Conservation (phyloP, 2,888 invertebrate genomes). For the Drosophila macrospina region DNA sequence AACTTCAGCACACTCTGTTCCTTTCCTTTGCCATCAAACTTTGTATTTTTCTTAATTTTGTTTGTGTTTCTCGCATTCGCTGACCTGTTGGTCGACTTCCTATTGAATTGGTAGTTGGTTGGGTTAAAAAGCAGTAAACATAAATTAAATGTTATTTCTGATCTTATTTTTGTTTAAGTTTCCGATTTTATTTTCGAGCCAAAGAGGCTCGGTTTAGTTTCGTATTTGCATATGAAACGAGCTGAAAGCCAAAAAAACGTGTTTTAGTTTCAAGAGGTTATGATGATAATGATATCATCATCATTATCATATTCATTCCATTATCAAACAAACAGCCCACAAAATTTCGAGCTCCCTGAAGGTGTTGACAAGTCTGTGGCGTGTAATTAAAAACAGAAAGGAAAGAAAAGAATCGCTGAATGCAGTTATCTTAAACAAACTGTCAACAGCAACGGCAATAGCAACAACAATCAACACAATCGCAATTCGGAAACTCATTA, state of each 20-base stretch:
- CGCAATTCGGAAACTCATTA: constrained; percentile 42
- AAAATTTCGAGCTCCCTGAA: constrained; percentile 14
- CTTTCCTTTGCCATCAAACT: not conserved
- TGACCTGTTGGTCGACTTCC: constrained; percentile 66
- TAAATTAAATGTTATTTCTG: constrained; percentile 25
- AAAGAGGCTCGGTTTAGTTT: constrained; percentile 15
- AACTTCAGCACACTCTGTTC: constrained; percentile 12
- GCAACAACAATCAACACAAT: not conserved
- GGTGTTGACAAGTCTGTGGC: constrained; percentile 31
- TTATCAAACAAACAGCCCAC: constrained; percentile 23
- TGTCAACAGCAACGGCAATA: constrained; percentile 11
- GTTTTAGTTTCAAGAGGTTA: constrained; percentile 24
- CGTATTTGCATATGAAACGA: constrained; percentile 29
- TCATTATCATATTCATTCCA: constrained; percentile 34
- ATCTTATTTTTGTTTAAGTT: constrained; percentile 12
- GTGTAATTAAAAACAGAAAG: constrained; percentile 47
- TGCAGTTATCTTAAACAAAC: constrained; percentile 34
- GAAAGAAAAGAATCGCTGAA: constrained; percentile 6
- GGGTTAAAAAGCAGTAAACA: constrained; percentile 23
- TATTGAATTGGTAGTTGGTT: constrained; percentile 35
- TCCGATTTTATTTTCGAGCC: constrained; percentile 5
- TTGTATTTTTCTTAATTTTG: constrained; percentile 2
- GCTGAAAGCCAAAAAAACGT: constrained; percentile 22
- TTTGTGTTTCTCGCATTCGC: constrained; percentile 27
- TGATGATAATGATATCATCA: constrained; percentile 46